Base-by-base conservation (phyloP, 2,888 invertebrate species). In the Cephus pulcher region DNA sequence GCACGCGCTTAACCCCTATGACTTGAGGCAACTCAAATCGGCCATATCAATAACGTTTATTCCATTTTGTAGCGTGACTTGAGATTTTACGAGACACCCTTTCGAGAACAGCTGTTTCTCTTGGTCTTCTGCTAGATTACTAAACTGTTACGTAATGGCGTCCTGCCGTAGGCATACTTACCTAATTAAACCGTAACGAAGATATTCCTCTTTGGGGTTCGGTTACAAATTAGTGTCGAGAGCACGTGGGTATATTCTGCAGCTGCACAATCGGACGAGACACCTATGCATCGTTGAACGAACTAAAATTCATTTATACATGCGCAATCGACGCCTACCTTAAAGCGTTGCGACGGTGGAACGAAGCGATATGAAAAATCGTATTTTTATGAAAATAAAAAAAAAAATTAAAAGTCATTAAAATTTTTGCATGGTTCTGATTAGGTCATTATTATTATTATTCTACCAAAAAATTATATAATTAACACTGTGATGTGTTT, bases 171-270 rank as follows among this genome's bases (percentile, higher is more conserved):
- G 80, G 84, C 83, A 81, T 86, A 87, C 88, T 88, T 88, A 87
- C 86, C 80, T 88, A 88, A 88, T 88, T 88, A 87, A 88, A 87
- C 86, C 83, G 83, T 86, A 83, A 82, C 85, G 83, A 69, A 35
- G 73, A 73, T 76, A 73, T 76, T 73, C 69, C 80, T 80, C 81
- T 84, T 75, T 74, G 78, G 80, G 80, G 79, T 83, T 82, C 73
- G 75, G 78, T 81, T 82, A 82, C 79, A 23, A 56, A 56, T 56
- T 56, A 70, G 56, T 71, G 11, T 6, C 76, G 74, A 34, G 70
- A 69, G 80, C 78, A 84, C 80, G 84, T 80, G 80, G 82, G 35
- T 79, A 76, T 77, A 77, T 77, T 74, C 12, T 71, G 74, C 83
- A 81, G 79, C 81, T 79, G 81, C 74, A 76, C 76, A 12, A 56